These are phyloP conservation scores for Aphis craccivora DNA, from an alignment of 1,140 invertebrate species.

Conservation along the genomic window DNA sequence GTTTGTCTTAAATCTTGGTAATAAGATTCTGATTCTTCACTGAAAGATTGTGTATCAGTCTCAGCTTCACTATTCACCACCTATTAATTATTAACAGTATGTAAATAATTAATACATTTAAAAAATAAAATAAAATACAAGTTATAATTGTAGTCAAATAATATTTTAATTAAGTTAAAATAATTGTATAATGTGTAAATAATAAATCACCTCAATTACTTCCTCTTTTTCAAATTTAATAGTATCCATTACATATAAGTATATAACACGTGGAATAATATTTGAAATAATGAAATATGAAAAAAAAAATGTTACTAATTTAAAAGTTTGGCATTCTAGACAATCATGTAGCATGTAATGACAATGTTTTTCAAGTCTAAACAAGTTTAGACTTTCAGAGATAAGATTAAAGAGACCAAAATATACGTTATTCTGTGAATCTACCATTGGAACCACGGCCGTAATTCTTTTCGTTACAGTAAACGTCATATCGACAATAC, in stretches of 20 bases:
- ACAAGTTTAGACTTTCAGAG: not conserved
- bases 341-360: not conserved
- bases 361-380: not conserved
- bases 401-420: not conserved
- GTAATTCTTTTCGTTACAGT: not conserved
- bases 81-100: not conserved
- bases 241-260: not conserved
- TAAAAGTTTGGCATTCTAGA: not conserved
- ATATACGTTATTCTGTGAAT: too few relatives aligned
- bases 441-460: not conserved
- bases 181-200: not conserved
- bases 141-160: not conserved
- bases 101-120: not conserved
- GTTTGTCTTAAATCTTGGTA: slow-evolving; percentile 27
- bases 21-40: slow-evolving; percentile 13
- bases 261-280: not conserved
- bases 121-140: not conserved
- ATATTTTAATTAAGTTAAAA: too few relatives aligned
- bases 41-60: not conserved
- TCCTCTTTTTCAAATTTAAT: slow-evolving; percentile 1
- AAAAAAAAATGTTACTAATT: not conserved
- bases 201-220: not conserved
- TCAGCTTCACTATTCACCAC: not conserved
- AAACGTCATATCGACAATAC: not conserved
- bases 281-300: not conserved